These are phyloP conservation scores for Elymnias hypermnestra DNA, from an alignment of 1,140 invertebrate genomes.

Conservation along the genomic window DNA sequence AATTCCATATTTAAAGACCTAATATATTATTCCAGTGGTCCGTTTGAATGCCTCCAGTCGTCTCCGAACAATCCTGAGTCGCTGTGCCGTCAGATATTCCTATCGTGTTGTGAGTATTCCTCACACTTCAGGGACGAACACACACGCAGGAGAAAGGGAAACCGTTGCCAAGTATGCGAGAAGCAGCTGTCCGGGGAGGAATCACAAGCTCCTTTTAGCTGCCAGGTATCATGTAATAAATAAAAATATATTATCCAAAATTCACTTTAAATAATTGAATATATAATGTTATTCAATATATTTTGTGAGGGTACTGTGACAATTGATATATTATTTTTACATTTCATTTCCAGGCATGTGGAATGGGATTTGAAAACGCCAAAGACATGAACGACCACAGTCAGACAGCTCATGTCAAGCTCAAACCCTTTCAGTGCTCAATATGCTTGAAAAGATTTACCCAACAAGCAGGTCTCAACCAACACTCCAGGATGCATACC, in stretches of 20 bases:
- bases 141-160: conserved; percentile 43
- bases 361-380: conserved; percentile 30
- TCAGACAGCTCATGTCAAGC: conserved; percentile 63
- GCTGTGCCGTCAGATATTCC: conserved; percentile 60
- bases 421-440: conserved; percentile 53
- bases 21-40: conserved; percentile 47
- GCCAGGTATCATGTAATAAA: conserved; percentile 26
- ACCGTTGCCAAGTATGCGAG: conserved; percentile 67
- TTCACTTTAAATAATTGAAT: too few species aligned
- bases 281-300: too few species aligned
- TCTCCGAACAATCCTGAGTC: conserved; percentile 31
- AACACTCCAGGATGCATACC: conserved; percentile 78
- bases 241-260: too few species aligned
- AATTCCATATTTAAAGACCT: too few species aligned
- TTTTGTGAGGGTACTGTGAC: too few species aligned
- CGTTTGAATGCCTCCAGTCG: conserved; percentile 60
- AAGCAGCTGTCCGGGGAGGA: conserved; percentile 34
- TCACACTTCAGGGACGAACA: conserved; percentile 57
- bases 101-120: conserved; percentile 69
- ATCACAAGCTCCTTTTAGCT: conserved; percentile 20
- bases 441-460: conserved; percentile 64
- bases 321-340: too few species aligned
- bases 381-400: conserved; percentile 64
- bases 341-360: conserved; percentile 30
- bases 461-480: conserved; percentile 54